A percentile compares a stretch with the other conserved stretches of the same genome.
These are phyloP conservation scores for Clunio marinus DNA, from an alignment of 2,888 invertebrate genomes.

Conservation along the genomic window DNA sequence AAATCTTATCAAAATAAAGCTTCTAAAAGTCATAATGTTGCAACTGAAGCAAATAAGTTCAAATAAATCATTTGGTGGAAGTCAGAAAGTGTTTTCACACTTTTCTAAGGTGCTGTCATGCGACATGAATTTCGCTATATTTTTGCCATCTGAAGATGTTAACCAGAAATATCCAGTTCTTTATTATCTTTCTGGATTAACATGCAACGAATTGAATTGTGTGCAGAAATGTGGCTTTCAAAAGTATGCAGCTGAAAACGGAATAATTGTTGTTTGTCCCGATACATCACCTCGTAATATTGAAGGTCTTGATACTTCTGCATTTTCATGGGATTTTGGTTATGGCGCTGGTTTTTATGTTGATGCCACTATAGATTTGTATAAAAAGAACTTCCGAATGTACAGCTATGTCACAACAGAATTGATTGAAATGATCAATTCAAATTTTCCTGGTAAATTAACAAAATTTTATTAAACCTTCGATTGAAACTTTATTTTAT, in stretches of 20 bases:
- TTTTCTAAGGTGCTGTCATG: slow-evolving; percentile 75
- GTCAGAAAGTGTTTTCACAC: slow-evolving; percentile 80
- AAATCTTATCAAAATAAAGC: too few relatives aligned
- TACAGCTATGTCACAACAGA: slow-evolving; percentile 89
- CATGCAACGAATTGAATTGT: slow-evolving; percentile 94
- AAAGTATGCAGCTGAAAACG: slow-evolving; percentile 49
- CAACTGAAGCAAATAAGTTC: slow-evolving; percentile 60
- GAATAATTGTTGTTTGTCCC: slow-evolving; percentile 81
- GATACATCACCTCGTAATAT: slow-evolving; percentile 95
- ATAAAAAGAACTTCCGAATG: slow-evolving; percentile 92
- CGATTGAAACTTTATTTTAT: slow-evolving; percentile 50
- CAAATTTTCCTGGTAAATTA: slow-evolving; percentile 66
- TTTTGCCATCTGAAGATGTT: slow-evolving; percentile 68
- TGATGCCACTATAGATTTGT: slow-evolving; percentile 85
- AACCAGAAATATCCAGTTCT: slow-evolving; percentile 74
- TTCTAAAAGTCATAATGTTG: too few relatives aligned
- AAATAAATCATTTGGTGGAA: slow-evolving; percentile 75
- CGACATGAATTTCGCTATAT: slow-evolving; percentile 90
- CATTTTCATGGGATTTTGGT: slow-evolving; percentile 81
- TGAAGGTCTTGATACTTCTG: slow-evolving; percentile 77
- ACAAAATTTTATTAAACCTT: slow-evolving; percentile 77
- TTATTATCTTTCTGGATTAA: slow-evolving; percentile 88
- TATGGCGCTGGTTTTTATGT: slow-evolving; percentile 94
- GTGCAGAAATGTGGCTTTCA: slow-evolving; percentile 95
- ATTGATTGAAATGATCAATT: slow-evolving; percentile 67